Evolutionary conservation across 2,888 invertebrate species (phyloP), one percentile per base, ranked within the genome.

Genomic region (Drosophila flavopinicola): DNA sequence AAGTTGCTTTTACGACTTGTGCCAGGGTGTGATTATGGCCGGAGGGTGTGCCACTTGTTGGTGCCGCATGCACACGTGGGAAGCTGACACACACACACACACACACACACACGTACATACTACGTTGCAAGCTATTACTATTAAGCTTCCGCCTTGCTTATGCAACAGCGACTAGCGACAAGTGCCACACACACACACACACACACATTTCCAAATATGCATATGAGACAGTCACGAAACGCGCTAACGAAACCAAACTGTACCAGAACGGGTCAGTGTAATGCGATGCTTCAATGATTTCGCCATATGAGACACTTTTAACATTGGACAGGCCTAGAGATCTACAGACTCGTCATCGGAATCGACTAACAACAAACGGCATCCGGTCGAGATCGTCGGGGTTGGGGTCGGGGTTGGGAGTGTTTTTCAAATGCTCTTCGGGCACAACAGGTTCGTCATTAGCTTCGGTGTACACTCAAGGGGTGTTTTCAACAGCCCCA

Each of bases 11-110:
- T 38, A 35, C 53, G 41, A 71, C 69, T 57, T 58, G 10, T 35
- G 66, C 20, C 38, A 39, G 66, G 54, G 59, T 59, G 64, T 57
- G 42, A 41, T 49, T 38, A 29, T 15, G 32, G 44, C 48, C 53
- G 37, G 66, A 75, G 78, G 75, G 78, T 84, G 79, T 63, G 79
- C 75, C 78, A 82, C 80, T 84, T 84, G 85, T 82, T 84, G 80
- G 52, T 64, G 70, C 30, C 37, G 33, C 48, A n/a, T 64, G 67
- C 77, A 83, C 84, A 80, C 84, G 84, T 80, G 80, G 84, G 80
- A 79, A 79, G 37, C 48, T 1, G 7, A 54, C 48, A 39, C 4
- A 1, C 7, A 11, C 11, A 20, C 4, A 6, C n/a, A n/a, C n/a
- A n/a, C n/a, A n/a, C n/a, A n/a, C n/a, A n/a, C n/a, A n/a, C n/a